Conservation (phyloP, 2,113 vertebrate genomes). For the Callipepla californica region DNA sequence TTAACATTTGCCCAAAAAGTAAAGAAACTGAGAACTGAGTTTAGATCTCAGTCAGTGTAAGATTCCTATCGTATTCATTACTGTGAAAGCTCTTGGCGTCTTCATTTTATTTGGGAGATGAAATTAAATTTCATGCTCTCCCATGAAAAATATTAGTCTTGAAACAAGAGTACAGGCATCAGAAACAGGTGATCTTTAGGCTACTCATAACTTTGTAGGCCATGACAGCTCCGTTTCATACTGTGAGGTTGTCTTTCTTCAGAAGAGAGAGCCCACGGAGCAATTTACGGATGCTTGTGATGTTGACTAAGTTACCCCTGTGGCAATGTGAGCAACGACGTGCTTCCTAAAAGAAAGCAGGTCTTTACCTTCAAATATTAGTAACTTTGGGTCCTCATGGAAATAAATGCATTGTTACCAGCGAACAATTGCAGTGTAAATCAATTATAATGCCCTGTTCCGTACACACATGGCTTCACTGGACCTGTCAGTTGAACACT, state of each 20-base stretch:
- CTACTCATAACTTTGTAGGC: not conserved
- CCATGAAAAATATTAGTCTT: not conserved
- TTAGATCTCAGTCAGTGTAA: not conserved
- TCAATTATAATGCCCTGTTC: not conserved
- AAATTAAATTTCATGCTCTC: not conserved
- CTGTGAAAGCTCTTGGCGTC: not conserved
- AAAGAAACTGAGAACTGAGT: not conserved
- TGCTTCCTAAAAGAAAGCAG: not conserved
- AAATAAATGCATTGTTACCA: not conserved
- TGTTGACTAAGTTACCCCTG: not conserved
- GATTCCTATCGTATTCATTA: not conserved
- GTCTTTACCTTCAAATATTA: not conserved
- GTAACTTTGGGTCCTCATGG: not conserved
- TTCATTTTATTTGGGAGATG: not conserved
- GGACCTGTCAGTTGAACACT: not conserved
- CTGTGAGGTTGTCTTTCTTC: not conserved
- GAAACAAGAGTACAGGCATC: not conserved
- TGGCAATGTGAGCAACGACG: not conserved
- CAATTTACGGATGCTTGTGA: not conserved
- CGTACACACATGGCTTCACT: not conserved
- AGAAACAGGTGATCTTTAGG: not conserved
- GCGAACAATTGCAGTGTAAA: not conserved
- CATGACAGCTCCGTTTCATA: not conserved
- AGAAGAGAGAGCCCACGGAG: not conserved
- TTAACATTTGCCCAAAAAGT: not conserved